Evolutionary conservation across 2,113 vertebrate species (phyloP).

Genomic region (Mionectes macconnelli): DNA sequence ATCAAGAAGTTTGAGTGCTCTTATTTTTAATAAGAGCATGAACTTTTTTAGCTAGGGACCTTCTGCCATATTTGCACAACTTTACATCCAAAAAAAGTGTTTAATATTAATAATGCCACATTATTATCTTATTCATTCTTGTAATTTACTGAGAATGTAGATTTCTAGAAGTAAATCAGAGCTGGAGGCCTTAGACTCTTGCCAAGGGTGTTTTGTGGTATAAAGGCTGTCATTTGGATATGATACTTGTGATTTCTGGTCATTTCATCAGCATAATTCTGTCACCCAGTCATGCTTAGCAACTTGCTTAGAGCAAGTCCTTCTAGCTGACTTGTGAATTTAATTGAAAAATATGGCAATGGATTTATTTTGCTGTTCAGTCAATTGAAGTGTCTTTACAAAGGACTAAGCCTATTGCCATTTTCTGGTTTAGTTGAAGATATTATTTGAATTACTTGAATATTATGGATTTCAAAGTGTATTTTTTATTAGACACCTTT

Average conservation of each 20-base stretch:
- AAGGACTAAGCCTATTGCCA: not conserved
- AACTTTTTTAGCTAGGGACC: not conserved
- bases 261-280: not conserved
- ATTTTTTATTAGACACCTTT: not conserved
- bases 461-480: not conserved
- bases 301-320: not conserved
- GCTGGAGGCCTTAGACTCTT: not conserved
- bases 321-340: not conserved
- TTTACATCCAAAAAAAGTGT: not conserved
- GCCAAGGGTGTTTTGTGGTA: not conserved
- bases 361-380: not conserved
- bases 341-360: conserved; percentile 1
- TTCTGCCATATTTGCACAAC: not conserved
- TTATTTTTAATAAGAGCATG: rapidly evolving
- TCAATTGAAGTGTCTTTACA: not conserved
- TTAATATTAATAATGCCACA: not conserved
- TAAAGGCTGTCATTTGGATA: not conserved
- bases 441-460: not conserved
- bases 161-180: not conserved
- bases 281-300: not conserved
- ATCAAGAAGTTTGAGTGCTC: not conserved
- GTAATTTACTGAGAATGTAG: not conserved
- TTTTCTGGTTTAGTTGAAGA: not conserved
- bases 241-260: not conserved
- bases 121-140: not conserved